These are phyloP conservation scores for Hedya salicella DNA, from an alignment of 2,888 invertebrate species.

Conservation along the genomic window DNA sequence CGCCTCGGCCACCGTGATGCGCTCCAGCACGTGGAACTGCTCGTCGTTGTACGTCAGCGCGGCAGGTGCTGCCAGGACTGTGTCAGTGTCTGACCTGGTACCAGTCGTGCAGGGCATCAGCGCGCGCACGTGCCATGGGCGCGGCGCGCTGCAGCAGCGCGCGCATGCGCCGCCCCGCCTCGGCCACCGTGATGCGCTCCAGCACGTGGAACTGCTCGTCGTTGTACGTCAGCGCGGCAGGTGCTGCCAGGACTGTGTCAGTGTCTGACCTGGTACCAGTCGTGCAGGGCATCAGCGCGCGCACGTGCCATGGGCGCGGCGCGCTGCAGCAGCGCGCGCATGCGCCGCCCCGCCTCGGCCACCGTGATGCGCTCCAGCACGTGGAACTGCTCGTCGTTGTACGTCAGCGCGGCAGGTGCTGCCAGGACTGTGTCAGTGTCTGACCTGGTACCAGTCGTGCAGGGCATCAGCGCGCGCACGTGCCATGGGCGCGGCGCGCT, in stretches of 20 bases:
- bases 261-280: slow-evolving; percentile 55
- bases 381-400: too few species aligned
- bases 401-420: too few species aligned
- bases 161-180: slow-evolving; percentile 86
- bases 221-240: too few species aligned
- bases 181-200: slow-evolving; percentile 49
- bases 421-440: neutral
- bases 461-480: slow-evolving; percentile 91
- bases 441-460: slow-evolving; percentile 80
- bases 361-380: slow-evolving; percentile 8
- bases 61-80: too few species aligned
- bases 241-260: too few species aligned
- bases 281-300: slow-evolving; percentile 91
- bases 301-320: slow-evolving; percentile 90
- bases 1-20: slow-evolving; percentile 92
- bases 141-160: slow-evolving; percentile 72
- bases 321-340: slow-evolving; percentile 88
- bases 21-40: slow-evolving; percentile 93
- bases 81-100: slow-evolving; percentile 90
- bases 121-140: slow-evolving; percentile 88
- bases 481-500: slow-evolving; percentile 89
- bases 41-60: too few species aligned
- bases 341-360: slow-evolving; percentile 83
- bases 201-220: too few species aligned
- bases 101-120: slow-evolving; percentile 96